Evolutionary conservation across 2,113 vertebrate genomes (phyloP).

Genomic region (Bufo gargarizans): DNA sequence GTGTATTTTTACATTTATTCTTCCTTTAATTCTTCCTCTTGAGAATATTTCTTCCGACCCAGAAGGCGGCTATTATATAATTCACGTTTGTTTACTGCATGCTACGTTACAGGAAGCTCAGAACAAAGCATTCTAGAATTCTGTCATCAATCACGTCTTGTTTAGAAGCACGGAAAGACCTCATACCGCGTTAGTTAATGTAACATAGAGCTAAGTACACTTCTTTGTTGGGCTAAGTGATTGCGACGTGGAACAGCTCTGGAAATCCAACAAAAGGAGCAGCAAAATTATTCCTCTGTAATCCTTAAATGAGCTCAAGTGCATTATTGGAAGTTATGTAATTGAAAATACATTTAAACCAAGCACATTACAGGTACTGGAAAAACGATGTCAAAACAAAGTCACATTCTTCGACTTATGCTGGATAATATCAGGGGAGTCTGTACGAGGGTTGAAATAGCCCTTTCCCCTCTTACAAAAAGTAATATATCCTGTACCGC

Average conservation of each 20-base stretch:
- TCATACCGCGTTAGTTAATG: constrained; percentile 43
- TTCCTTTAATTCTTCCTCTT: too few relatives aligned
- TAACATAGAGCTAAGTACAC: constrained; percentile 24
- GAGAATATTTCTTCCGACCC: background rate
- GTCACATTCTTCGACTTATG: constrained; percentile 9
- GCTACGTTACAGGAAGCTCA: constrained; percentile 33
- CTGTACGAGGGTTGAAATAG: too few relatives aligned
- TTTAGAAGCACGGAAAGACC: constrained; percentile 34
- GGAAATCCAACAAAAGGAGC: constrained; percentile 13
- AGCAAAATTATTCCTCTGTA: constrained; percentile 26
- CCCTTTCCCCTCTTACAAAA: too few relatives aligned
- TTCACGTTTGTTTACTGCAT: constrained; percentile 5
- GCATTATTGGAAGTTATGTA: constrained; percentile 44
- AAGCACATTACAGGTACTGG: constrained; percentile 13
- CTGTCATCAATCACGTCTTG: constrained; percentile 30
- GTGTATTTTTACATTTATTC: too few relatives aligned
- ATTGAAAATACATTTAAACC: constrained; percentile 30
- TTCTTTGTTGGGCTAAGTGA: constrained; percentile 7
- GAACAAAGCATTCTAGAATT: constrained; percentile 32
- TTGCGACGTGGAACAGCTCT: constrained; percentile 9
- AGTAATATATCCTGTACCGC: too few relatives aligned
- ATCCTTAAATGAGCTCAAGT: constrained; percentile 49
- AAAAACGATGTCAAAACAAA: background rate
- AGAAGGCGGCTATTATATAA: background rate
- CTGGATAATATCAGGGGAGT: background rate